Percentiles rank a stretch among this genome's conserved stretches.
phyloP scores from a whole-genome alignment of 2,888 invertebrate genomes.

The Cremastobaeus sp. region DNA sequence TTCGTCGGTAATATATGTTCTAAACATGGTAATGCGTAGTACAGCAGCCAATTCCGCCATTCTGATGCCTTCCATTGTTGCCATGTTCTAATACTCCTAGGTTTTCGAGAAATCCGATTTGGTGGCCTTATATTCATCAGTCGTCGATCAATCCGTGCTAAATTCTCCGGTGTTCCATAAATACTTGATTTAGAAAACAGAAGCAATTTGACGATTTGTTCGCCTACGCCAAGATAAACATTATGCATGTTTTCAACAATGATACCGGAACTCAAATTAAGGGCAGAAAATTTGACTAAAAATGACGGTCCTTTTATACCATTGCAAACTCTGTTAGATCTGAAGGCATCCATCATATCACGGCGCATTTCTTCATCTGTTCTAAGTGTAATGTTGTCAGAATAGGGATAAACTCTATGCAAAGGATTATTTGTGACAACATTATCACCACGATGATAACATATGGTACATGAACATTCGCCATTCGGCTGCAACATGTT shows the following conservation, averaged over 20 bases:
- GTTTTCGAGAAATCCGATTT: slow-evolving; percentile 39
- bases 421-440: neutral
- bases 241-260: neutral
- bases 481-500: too few species aligned
- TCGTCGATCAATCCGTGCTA: slow-evolving; percentile 35
- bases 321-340: too few species aligned
- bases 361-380: too few species aligned
- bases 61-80: slow-evolving; percentile 53
- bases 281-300: neutral
- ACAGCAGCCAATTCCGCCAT: slow-evolving; percentile 54
- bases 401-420: neutral
- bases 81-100: slow-evolving; percentile 28
- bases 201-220: neutral
- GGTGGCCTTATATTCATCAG: slow-evolving; percentile 40
- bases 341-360: too few species aligned
- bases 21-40: slow-evolving; percentile 29
- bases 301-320: too few species aligned
- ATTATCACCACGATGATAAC: too few species aligned
- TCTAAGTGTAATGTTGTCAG: too few species aligned
- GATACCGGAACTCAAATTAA: neutral
- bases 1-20: slow-evolving; percentile 6
- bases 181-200: neutral
- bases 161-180: slow-evolving; percentile 24
- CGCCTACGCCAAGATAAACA: neutral
- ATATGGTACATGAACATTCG: neutral